Evolutionary conservation across 2,888 invertebrate genomes (phyloP).

Genomic region (Cheilosia pagana): DNA sequence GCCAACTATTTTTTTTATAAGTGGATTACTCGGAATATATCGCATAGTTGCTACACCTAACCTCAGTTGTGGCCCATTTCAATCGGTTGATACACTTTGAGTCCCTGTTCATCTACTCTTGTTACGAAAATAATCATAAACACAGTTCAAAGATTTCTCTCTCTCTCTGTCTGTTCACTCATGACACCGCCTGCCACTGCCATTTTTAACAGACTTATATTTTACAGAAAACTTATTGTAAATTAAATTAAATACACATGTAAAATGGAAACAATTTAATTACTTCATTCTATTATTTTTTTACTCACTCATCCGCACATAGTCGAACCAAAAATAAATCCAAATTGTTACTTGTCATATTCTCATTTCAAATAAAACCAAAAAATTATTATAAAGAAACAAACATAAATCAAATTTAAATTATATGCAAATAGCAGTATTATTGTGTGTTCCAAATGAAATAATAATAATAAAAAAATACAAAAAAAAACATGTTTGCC

Average conservation of each 20-base stretch:
- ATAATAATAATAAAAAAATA: conserved; percentile 47
- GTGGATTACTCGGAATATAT: too few relatives aligned
- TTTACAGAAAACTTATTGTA: conserved; percentile 25
- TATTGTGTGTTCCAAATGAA: conserved; percentile 73
- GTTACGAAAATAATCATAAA: not conserved
- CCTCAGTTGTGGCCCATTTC: too few relatives aligned
- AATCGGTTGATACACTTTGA: too few relatives aligned
- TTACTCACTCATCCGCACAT: conserved; percentile 61
- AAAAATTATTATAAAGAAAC: conserved; percentile 40
- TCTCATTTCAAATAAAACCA: conserved; percentile 58
- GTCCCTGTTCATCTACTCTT: too few relatives aligned
- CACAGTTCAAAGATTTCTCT: not conserved
- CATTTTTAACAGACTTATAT: conserved; percentile 18
- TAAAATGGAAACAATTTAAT: conserved; percentile 27
- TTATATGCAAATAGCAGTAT: conserved; percentile 74
- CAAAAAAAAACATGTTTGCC: conserved; percentile 65
- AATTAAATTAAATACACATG: conserved; percentile 16
- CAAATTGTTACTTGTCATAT: conserved; percentile 66
- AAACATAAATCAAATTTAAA: conserved; percentile 56
- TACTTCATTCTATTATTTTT: conserved; percentile 59
- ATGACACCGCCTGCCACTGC: not conserved
- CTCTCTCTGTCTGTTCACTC: not conserved
- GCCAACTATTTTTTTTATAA: too few relatives aligned
- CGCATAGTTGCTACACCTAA: too few relatives aligned
- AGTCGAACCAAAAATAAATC: conserved; percentile 38